phyloP scores from a whole-genome alignment of 2,888 invertebrate species.

The Catocala sponsa region DNA sequence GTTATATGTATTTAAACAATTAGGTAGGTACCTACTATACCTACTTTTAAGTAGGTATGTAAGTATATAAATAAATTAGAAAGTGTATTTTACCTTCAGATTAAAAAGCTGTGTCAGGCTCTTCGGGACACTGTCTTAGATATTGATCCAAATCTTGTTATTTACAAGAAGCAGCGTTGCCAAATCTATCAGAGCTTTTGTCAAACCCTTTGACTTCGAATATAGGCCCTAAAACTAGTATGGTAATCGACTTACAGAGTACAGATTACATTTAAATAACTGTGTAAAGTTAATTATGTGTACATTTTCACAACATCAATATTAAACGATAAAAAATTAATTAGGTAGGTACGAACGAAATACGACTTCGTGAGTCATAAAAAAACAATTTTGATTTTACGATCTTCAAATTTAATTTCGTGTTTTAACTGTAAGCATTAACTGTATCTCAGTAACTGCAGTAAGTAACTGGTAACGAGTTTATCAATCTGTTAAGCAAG shows the following conservation, averaged over 20 bases:
- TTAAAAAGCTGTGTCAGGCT: not conserved
- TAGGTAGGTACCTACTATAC: too few species aligned
- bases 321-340: not conserved
- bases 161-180: conserved; percentile 8
- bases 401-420: not conserved
- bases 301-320: too few species aligned
- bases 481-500: not conserved
- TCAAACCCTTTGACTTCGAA: not conserved
- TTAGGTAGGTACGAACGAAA: not conserved
- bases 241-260: too few species aligned
- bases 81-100: not conserved
- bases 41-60: not conserved
- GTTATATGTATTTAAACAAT: not conserved
- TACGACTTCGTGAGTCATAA: not conserved
- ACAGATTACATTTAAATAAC: too few species aligned
- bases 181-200: not conserved
- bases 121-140: not conserved
- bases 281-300: too few species aligned
- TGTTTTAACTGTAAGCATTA: not conserved
- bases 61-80: not conserved
- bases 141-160: conserved; percentile 18
- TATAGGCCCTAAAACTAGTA: not conserved
- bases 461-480: not conserved
- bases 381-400: conserved; percentile 1
- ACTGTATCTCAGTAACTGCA: not conserved